Conservation (phyloP, 2,888 invertebrate genomes). For the Caenorhabditis sinica region DNA sequence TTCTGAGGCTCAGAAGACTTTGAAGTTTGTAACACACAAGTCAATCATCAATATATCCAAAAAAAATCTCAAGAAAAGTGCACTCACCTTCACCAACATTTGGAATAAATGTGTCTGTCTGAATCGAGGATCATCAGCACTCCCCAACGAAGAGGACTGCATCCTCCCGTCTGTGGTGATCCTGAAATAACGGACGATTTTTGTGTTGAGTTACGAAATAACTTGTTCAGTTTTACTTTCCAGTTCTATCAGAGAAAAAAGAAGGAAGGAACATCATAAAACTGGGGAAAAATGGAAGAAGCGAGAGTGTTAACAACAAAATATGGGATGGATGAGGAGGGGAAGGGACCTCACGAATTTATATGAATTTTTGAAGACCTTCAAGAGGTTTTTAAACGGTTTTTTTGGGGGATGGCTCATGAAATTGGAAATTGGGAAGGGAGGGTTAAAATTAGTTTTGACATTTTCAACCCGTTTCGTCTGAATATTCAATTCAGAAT, state of each 20-base stretch:
- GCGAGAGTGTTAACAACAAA: slow-evolving; percentile 39
- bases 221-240: neutral
- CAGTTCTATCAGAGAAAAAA: slow-evolving; percentile 2
- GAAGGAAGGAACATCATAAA: slow-evolving; percentile 43
- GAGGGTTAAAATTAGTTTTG: slow-evolving; percentile 45
- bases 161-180: slow-evolving; percentile 63
- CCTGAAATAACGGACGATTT: slow-evolving; percentile 38
- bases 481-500: neutral
- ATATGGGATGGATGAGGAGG: neutral
- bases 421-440: slow-evolving; percentile 7
- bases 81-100: slow-evolving; percentile 73
- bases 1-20: too few relatives aligned
- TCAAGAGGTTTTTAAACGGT: slow-evolving; percentile 11
- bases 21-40: too few relatives aligned
- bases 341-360: slow-evolving; percentile 30
- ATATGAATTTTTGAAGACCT: slow-evolving; percentile 62
- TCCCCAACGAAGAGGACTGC: slow-evolving; percentile 67
- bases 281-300: slow-evolving; percentile 38
- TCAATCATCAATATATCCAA: too few relatives aligned
- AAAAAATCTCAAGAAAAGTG: neutral
- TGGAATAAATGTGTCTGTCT: slow-evolving; percentile 72
- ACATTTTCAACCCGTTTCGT: slow-evolving; percentile 7
- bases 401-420: neutral
- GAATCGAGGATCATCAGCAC: slow-evolving; percentile 70
- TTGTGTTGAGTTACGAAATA: slow-evolving; percentile 7